Conservation (phyloP, 2,888 invertebrate species). For the Macaria notata region DNA sequence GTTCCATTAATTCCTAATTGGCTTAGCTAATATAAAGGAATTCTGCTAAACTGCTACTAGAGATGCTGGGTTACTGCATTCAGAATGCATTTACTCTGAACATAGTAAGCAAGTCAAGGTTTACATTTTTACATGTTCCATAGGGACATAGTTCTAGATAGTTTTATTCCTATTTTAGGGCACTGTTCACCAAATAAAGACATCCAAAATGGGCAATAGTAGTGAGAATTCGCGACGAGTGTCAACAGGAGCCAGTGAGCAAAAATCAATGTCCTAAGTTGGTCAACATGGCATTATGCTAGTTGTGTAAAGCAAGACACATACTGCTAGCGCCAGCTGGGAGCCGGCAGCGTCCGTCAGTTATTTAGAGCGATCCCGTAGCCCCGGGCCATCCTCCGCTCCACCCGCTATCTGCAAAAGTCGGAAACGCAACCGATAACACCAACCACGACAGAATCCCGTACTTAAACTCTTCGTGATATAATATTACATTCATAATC, state of each 20-base stretch:
- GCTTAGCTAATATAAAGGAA: too few relatives aligned
- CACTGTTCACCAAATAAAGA: too few relatives aligned
- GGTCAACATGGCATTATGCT: not conserved
- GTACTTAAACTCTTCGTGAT: slow-evolving; percentile 29
- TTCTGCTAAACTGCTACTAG: too few relatives aligned
- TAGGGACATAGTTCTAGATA: too few relatives aligned
- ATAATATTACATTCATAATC: slow-evolving; percentile 7
- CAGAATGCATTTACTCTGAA: too few relatives aligned
- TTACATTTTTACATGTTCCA: too few relatives aligned
- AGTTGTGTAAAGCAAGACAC: slow-evolving; percentile 33
- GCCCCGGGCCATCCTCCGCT: slow-evolving; percentile 74
- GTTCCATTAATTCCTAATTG: too few relatives aligned
- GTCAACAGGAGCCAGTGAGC: slow-evolving; percentile 8
- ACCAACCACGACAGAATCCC: slow-evolving; percentile 53
- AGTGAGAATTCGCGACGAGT: too few relatives aligned
- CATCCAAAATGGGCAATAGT: too few relatives aligned
- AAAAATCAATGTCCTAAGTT: slow-evolving; percentile 33
- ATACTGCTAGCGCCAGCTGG: slow-evolving; percentile 77
- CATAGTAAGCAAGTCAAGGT: too few relatives aligned
- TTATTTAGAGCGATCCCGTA: slow-evolving; percentile 71
- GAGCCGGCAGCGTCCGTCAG: slow-evolving; percentile 79
- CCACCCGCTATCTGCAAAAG: slow-evolving; percentile 76
- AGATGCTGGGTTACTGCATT: too few relatives aligned
- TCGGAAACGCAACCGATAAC: slow-evolving; percentile 78
- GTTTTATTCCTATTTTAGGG: too few relatives aligned